Evolutionary conservation across 2,888 invertebrate species (phyloP), one percentile per base, ranked within the genome.

Genomic region (Diogma glabrata): DNA sequence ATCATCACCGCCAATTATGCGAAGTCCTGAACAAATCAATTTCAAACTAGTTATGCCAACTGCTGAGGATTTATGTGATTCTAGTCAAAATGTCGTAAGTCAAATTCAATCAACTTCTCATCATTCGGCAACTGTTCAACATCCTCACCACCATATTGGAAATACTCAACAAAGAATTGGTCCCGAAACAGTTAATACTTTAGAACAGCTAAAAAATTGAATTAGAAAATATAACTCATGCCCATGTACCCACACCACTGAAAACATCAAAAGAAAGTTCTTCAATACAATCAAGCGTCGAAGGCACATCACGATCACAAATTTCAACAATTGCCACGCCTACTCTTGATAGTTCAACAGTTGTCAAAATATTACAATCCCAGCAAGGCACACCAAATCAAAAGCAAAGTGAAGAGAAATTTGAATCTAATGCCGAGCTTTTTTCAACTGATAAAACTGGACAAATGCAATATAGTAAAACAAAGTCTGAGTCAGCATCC

Each of bases 151-250:
- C 8, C 54, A 55, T n/a, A n/a, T n/a, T n/a, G n/a, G n/a, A n/a
- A n/a, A n/a, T n/a, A n/a, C n/a, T n/a, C n/a, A n/a, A n/a, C 26
- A 30, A 7, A 6, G 19, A 51, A 56, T 57, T 14, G 72, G 72
- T 1, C 72, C 72, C 0, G 72, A 72, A 58, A 65, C 69, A 55
- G 75, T 74, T 45, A 74, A 75, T 53, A 76, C 76, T 1, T 60
- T 77, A 33, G 76, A 76, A 55, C 76, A 76, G 56, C 61, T 77
- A 3, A 76, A n/a, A 77, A 62, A 77, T 76, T 51, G 76, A 75
- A 51, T 61, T 77, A 30, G 76, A 77, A 56, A 76, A 76, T 55
- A 70, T 77, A 51, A 76, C 76, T 23, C 74, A 75, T 54, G 74
- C 73, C 4, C 73, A 75, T 60, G 73, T 70, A 4, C 53, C 56